Percentiles rank a stretch among this genome's conserved stretches.
These are phyloP conservation scores for Spermophilus dauricus DNA, from an alignment of 2,113 vertebrate species.

Conservation along the genomic window DNA sequence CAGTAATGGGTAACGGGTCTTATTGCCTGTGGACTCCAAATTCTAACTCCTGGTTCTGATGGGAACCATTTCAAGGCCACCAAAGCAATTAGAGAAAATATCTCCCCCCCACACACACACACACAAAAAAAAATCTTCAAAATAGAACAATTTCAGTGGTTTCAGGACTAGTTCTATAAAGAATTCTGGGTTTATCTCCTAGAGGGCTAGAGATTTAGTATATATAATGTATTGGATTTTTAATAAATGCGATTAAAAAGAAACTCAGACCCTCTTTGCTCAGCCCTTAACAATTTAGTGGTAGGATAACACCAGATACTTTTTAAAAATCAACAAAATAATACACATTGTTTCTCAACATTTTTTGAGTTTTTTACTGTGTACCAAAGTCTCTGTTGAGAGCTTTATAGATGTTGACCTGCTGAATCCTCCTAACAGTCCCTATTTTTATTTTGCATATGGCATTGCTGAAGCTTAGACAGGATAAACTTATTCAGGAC, in stretches of 20 bases:
- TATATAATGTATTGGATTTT: neutral
- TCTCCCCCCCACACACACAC: neutral
- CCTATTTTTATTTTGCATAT: neutral
- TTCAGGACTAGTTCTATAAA: neutral
- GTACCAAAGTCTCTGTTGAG: neutral
- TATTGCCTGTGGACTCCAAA: neutral
- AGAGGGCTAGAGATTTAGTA: neutral
- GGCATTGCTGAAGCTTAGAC: neutral
- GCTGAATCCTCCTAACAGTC: neutral
- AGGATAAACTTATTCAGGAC: neutral
- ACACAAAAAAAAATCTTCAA: slow-evolving; percentile 35
- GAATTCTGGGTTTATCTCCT: slow-evolving; percentile 34
- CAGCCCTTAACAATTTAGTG: neutral
- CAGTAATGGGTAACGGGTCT: neutral
- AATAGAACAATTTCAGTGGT: neutral
- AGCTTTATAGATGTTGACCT: neutral
- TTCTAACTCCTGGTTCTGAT: neutral
- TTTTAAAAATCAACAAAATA: neutral
- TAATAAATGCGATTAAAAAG: slow-evolving; percentile 2
- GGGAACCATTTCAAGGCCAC: neutral
- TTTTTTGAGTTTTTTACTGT: neutral
- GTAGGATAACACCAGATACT: neutral
- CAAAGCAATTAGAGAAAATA: slow-evolving; percentile 4
- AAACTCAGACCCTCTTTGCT: neutral
- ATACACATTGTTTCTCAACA: neutral